Evolutionary conservation across 1,140 invertebrate species (phyloP).

Genomic region (Ganaspis sp.): DNA sequence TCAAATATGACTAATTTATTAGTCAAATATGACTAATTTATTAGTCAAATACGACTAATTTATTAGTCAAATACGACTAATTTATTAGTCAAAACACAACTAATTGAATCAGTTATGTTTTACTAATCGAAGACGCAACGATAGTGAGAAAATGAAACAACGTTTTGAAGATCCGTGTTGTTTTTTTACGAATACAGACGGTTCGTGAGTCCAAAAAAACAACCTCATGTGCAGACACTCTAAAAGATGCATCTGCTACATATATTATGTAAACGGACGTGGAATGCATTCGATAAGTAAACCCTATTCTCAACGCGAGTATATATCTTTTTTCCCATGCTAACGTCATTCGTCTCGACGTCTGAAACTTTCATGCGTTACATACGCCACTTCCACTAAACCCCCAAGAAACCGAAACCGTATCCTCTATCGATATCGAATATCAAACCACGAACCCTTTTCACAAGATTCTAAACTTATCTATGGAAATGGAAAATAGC

Average conservation of each 20-base stretch:
- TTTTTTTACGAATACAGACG: not conserved
- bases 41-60: no score
- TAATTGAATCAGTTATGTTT: no score
- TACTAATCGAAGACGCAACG: no score
- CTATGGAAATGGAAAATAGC: not conserved
- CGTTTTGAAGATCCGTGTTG: not conserved
- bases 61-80: no score
- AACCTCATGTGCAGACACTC: not conserved
- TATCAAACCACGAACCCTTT: conserved; percentile 17
- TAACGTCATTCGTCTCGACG: not conserved
- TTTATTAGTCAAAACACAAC: no score
- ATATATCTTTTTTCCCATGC: not conserved
- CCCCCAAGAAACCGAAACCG: not conserved
- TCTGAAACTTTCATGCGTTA: not conserved
- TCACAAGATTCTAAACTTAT: conserved; percentile 26
- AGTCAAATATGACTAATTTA: no score
- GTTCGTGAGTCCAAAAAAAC: not conserved
- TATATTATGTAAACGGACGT: not conserved
- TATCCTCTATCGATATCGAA: conserved; percentile 22
- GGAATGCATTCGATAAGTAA: conserved; percentile 15
- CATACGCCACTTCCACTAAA: not conserved
- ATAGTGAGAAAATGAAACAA: not conserved
- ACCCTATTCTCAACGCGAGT: not conserved
- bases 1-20: no score
- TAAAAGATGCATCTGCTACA: conserved; percentile 21